Conservation (phyloP, 2,888 invertebrate species). For the Eucera pruinosa region DNA sequence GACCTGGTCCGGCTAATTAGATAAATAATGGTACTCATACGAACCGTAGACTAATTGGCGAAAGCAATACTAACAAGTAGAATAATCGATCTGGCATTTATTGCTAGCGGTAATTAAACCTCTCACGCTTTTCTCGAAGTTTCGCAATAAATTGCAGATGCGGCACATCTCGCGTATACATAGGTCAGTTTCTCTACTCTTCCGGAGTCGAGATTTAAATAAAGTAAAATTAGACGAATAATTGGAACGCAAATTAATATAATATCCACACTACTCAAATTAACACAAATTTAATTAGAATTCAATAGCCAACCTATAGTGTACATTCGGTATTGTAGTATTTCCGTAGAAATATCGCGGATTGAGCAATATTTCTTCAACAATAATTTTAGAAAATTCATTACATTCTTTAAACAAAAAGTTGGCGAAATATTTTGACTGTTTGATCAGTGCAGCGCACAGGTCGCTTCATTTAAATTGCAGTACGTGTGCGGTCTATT, state of each 20-base stretch:
- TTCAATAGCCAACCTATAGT: no score
- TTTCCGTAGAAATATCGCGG: no score
- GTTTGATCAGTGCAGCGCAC: no score
- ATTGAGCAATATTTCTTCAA: no score
- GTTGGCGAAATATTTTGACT: no score
- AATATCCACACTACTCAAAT: no score
- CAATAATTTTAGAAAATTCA: no score
- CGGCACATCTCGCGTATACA: background rate
- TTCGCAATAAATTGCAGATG: background rate
- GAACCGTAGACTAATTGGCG: slow-evolving; percentile 18
- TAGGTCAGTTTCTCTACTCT: background rate
- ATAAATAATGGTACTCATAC: background rate
- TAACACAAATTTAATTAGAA: no score
- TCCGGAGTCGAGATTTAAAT: background rate
- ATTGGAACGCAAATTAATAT: no score
- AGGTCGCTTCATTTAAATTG: no score
- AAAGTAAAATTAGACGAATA: background rate
- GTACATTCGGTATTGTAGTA: no score
- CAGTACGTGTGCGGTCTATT: background rate
- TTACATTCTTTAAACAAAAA: no score
- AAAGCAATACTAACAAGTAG: slow-evolving; percentile 1
- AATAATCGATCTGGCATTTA: slow-evolving; percentile 15
- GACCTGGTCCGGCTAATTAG: background rate
- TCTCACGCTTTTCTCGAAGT: background rate
- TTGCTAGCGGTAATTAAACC: slow-evolving; percentile 7